Conservation (phyloP, 2,888 invertebrate genomes). For the Orchesella flavescens region DNA sequence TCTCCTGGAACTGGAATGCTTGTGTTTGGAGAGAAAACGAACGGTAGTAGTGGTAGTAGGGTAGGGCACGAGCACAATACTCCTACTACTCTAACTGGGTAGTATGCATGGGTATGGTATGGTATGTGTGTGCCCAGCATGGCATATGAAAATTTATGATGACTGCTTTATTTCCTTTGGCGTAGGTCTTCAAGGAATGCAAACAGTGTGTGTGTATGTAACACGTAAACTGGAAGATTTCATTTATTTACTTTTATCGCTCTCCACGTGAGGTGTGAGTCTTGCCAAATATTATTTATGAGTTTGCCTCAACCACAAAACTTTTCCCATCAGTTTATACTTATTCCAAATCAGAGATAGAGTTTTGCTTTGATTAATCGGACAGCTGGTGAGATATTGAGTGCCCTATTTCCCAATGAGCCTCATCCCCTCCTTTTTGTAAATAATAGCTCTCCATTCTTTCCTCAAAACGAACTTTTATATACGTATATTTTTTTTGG, state of each 20-base stretch:
- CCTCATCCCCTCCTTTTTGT: no score
- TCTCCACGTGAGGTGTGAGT: slow-evolving; percentile 48
- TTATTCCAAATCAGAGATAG: slow-evolving; percentile 9
- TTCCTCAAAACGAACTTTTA: no score
- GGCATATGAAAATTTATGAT: slow-evolving; percentile 58
- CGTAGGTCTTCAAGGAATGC: slow-evolving; percentile 27
- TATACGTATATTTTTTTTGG: no score
- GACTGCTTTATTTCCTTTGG: slow-evolving; percentile 49
- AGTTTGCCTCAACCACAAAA: slow-evolving; percentile 34
- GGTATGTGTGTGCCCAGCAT: slow-evolving; percentile 19
- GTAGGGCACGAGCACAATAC: neutral
- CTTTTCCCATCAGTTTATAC: slow-evolving; percentile 32
- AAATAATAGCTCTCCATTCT: no score
- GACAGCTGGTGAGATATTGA: slow-evolving; percentile 12
- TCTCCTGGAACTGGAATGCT: neutral
- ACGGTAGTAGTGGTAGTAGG: neutral
- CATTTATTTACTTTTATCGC: slow-evolving; percentile 57
- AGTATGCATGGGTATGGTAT: neutral
- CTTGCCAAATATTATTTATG: slow-evolving; percentile 56
- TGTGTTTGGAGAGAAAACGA: neutral
- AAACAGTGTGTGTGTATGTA: neutral
- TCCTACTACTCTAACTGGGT: no score
- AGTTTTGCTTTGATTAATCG: slow-evolving; percentile 9
- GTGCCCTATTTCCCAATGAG: neutral
- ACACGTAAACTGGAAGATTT: slow-evolving; percentile 39